These are phyloP conservation scores for Archilochus colubris DNA, from an alignment of 2,113 vertebrate genomes.

Conservation along the genomic window DNA sequence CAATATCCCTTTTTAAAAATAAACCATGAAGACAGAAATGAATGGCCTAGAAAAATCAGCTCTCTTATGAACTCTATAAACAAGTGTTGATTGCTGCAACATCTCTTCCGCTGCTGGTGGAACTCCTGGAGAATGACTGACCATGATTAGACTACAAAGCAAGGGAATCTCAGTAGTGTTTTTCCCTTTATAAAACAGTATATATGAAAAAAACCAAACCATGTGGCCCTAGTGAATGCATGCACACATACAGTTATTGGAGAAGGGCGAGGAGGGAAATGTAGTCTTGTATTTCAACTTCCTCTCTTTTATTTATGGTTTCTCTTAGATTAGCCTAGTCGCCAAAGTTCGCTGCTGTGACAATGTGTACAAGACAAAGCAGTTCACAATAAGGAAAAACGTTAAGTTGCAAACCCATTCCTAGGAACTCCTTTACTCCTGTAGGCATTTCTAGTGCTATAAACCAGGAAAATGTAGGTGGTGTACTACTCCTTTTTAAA, in stretches of 20 bases:
- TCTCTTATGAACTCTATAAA: background rate
- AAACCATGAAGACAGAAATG: background rate
- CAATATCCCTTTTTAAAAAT: background rate
- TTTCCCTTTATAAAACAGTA: background rate
- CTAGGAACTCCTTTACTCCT: background rate
- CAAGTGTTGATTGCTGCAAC: fast-evolving
- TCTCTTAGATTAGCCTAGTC: background rate
- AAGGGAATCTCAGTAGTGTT: background rate
- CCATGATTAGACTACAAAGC: background rate
- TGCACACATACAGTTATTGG: background rate
- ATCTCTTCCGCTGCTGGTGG: background rate
- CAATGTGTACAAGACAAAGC: background rate
- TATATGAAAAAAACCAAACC: background rate
- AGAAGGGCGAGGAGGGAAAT: fast-evolving
- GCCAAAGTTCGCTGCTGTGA: background rate
- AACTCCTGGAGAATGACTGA: background rate
- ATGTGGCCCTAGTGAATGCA: background rate
- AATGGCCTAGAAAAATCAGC: background rate
- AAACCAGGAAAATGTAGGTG: background rate
- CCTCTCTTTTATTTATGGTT: background rate
- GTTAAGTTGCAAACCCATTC: background rate
- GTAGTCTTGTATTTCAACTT: background rate
- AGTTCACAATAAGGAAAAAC: background rate
- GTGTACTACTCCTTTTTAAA: background rate
- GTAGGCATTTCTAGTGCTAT: background rate